These are phyloP conservation scores for Odocoileus virginianus DNA, from an alignment of 2,113 vertebrate genomes.

Conservation along the genomic window DNA sequence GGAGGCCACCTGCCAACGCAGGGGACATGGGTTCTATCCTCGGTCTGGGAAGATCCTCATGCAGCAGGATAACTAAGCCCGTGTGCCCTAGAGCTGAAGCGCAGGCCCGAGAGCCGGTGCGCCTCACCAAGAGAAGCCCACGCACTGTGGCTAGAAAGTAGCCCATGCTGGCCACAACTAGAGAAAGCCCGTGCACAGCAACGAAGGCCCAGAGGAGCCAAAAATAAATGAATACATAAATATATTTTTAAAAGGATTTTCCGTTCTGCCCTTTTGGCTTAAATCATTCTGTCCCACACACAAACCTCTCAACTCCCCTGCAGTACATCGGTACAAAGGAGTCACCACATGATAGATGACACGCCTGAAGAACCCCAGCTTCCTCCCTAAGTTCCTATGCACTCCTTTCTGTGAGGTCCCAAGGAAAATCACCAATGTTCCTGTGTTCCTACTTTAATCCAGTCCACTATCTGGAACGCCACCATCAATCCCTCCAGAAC, in stretches of 20 bases:
- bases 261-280: neutral
- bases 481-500: neutral
- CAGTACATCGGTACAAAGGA: neutral
- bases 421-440: neutral
- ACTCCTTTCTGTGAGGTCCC: neutral
- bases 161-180: neutral
- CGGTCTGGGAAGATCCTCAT: neutral
- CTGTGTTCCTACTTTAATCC: neutral
- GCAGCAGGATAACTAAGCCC: neutral
- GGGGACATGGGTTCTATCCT: neutral
- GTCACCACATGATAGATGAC: too few relatives aligned
- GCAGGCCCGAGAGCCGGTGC: neutral
- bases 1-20: neutral
- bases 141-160: neutral
- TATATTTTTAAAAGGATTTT: neutral
- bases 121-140: neutral
- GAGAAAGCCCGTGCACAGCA: neutral
- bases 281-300: neutral
- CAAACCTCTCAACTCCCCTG: neutral
- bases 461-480: neutral
- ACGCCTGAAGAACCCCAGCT: neutral
- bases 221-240: neutral
- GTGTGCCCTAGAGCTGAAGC: neutral
- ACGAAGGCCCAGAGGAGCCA: neutral
- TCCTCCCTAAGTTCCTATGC: neutral